Conservation (phyloP, 2,888 invertebrate species). For the Aleiodes alternator region DNA sequence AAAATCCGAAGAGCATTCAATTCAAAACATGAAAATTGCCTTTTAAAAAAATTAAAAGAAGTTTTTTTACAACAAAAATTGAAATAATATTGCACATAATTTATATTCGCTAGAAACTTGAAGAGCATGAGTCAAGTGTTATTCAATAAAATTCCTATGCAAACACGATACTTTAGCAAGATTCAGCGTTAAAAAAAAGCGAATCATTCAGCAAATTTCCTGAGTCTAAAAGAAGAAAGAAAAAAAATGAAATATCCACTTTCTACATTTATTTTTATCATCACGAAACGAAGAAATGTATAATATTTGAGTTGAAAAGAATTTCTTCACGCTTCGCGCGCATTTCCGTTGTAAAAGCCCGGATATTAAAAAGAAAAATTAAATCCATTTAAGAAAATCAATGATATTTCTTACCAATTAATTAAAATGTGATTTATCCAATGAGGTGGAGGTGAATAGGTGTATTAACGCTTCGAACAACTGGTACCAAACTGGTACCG, state of each 20-base stretch:
- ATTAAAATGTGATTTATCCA: constrained; percentile 16
- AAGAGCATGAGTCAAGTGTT: neutral
- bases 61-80: neutral
- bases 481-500: constrained; percentile 64
- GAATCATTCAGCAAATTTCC: constrained; percentile 24
- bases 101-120: neutral
- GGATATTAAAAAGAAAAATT: neutral
- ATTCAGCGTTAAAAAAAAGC: constrained; percentile 3
- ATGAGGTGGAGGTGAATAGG: neutral
- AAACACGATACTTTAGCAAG: neutral
- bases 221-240: neutral
- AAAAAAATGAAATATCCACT: constrained; percentile 4
- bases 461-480: constrained; percentile 48
- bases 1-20: neutral
- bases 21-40: neutral
- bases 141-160: neutral
- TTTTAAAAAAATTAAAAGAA: neutral
- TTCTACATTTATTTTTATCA: constrained; percentile 10
- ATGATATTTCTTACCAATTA: constrained; percentile 7
- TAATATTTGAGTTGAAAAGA: neutral
- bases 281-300: neutral
- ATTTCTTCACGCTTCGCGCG: neutral
- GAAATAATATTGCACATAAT: neutral
- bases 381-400: neutral
- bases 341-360: constrained; percentile 5